Evolutionary conservation across 2,888 invertebrate genomes (phyloP).

Genomic region (Drosophila mulleri): DNA sequence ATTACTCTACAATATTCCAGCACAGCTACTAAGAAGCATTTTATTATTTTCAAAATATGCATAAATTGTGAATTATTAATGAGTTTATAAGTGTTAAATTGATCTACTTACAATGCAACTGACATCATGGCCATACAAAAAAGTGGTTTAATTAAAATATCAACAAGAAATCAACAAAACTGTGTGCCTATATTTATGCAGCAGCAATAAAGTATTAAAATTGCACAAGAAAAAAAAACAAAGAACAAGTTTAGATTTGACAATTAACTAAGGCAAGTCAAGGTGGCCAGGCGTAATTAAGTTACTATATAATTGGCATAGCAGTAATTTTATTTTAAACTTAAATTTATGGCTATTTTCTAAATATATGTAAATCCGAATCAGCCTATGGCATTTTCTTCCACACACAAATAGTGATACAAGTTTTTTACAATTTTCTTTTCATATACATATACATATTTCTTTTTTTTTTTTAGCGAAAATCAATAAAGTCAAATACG

Average conservation of each 20-base stretch:
- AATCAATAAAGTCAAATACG: slow-evolving; percentile 25
- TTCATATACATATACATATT: neutral
- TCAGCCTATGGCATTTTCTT: neutral
- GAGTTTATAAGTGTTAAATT: slow-evolving; percentile 16
- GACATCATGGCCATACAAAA: neutral
- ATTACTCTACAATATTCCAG: neutral
- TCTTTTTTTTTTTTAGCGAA: neutral
- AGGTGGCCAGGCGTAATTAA: slow-evolving; percentile 35
- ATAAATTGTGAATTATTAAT: neutral
- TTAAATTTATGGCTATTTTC: neutral
- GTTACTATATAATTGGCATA: slow-evolving; percentile 6
- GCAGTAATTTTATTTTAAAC: slow-evolving; percentile 9
- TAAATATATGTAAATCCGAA: neutral
- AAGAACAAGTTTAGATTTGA: slow-evolving; percentile 11
- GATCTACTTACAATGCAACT: slow-evolving; percentile 10
- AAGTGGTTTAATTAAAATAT: slow-evolving; percentile 12
- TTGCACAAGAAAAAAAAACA: neutral
- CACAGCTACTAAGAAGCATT: too few species aligned
- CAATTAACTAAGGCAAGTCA: slow-evolving; percentile 27
- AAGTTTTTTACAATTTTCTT: neutral
- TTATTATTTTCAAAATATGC: neutral
- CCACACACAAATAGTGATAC: neutral
- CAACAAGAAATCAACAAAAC: neutral
- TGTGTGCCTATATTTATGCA: neutral
- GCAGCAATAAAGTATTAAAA: slow-evolving; percentile 10